A percentile compares a stretch with the other conserved stretches of the same genome.
phyloP scores from a whole-genome alignment of 2,797 vertebrate genomes.

The Thalassophryne amazonica region DNA sequence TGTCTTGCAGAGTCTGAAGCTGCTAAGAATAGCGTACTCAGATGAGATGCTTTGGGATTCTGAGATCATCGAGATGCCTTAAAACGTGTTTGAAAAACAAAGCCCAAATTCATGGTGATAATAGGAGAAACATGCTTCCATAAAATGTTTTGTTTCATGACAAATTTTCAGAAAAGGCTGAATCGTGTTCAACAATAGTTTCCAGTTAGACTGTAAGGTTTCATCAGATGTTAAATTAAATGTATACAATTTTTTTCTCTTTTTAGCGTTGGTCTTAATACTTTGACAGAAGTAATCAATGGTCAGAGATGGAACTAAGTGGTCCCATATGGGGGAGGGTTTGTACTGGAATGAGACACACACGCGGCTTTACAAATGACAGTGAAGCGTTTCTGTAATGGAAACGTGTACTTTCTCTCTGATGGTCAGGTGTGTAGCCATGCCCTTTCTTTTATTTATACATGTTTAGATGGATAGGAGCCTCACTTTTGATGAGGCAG shows the following conservation, averaged over 20 bases:
- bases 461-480: slow-evolving; percentile 45
- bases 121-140: slow-evolving; percentile 19
- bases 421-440: slow-evolving; percentile 49
- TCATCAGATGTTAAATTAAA: slow-evolving; percentile 3
- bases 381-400: slow-evolving; percentile 42
- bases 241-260: too few species aligned
- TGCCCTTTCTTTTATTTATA: slow-evolving; percentile 39
- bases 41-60: too few species aligned
- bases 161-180: too few species aligned
- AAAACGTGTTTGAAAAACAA: too few species aligned
- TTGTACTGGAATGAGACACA: slow-evolving; percentile 32
- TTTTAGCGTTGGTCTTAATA: too few species aligned
- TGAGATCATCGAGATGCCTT: too few species aligned
- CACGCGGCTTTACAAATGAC: slow-evolving; percentile 46
- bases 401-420: slow-evolving; percentile 52
- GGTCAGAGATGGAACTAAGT: slow-evolving; percentile 37
- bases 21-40: too few species aligned
- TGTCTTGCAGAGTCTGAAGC: too few species aligned
- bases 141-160: too few species aligned
- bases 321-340: slow-evolving; percentile 48
- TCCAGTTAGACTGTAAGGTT: not conserved
- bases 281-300: slow-evolving; percentile 49
- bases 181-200: not conserved
- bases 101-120: slow-evolving; percentile 28
- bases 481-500: slow-evolving; percentile 3